phyloP scores from a whole-genome alignment of 1,140 invertebrate species.

The Doryteuthis pealeii region DNA sequence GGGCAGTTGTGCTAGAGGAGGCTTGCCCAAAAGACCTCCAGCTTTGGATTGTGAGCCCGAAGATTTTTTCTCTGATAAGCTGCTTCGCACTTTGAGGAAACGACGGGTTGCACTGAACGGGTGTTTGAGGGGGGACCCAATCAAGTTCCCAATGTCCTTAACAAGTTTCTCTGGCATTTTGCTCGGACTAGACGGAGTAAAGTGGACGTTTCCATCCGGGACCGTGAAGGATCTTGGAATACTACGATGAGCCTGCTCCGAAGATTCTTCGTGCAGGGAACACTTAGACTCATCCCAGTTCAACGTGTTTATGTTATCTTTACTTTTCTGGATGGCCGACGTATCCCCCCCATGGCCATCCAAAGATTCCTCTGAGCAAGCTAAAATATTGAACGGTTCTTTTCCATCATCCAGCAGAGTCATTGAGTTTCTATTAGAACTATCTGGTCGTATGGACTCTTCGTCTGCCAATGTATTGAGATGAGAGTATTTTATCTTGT shows the following conservation, averaged over 20 bases:
- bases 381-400: constrained; percentile 1
- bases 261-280: constrained; percentile 15
- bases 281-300: constrained; percentile 17
- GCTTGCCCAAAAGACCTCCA: constrained; percentile 21
- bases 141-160: constrained; percentile 50
- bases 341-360: background rate
- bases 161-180: constrained; percentile 51
- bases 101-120: constrained; percentile 41
- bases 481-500: constrained; percentile 27
- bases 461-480: constrained; percentile 50
- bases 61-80: constrained; percentile 38
- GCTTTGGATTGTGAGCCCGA: constrained; percentile 30
- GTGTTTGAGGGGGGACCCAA: constrained; percentile 39
- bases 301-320: constrained; percentile 4
- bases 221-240: constrained; percentile 9
- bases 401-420: constrained; percentile 38
- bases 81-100: constrained; percentile 44
- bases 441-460: constrained; percentile 48
- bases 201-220: constrained; percentile 14
- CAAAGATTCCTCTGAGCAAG: background rate
- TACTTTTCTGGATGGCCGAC: background rate
- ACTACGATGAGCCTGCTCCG: constrained; percentile 10
- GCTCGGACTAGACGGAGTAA: constrained; percentile 40
- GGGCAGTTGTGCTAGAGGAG: constrained; percentile 18
- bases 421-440: constrained; percentile 45